phyloP scores from a whole-genome alignment of 2,113 vertebrate species.

The Marmota monax region DNA sequence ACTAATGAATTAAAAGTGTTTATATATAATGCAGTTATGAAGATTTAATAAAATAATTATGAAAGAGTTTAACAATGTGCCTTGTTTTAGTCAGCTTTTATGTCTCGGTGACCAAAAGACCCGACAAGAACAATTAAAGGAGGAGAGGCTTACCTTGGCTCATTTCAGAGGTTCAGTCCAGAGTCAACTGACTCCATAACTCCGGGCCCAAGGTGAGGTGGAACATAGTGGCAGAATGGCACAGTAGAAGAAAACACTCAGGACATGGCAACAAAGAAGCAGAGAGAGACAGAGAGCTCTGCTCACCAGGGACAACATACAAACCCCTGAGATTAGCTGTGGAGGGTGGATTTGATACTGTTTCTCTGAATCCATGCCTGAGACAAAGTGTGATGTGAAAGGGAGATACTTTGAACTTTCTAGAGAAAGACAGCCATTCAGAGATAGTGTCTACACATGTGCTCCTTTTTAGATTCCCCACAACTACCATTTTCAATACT shows the following conservation, averaged over 20 bases:
- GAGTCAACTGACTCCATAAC: too few relatives aligned
- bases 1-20: not conserved
- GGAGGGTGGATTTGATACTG: not conserved
- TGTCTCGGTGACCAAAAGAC: too few relatives aligned
- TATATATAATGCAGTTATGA: not conserved
- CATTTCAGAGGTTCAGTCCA: too few relatives aligned
- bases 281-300: too few relatives aligned
- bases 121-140: too few relatives aligned
- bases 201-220: too few relatives aligned
- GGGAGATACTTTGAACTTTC: not conserved
- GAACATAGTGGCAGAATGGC: too few relatives aligned
- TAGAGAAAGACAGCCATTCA: not conserved
- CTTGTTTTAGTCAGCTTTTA: too few relatives aligned
- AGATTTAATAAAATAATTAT: slow-evolving; percentile 6
- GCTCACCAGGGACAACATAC: too few relatives aligned
- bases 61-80: not conserved
- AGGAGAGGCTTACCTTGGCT: too few relatives aligned
- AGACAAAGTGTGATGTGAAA: not conserved
- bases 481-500: not conserved
- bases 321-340: not conserved
- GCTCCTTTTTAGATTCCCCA: not conserved
- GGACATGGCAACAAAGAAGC: too few relatives aligned
- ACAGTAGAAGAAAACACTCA: too few relatives aligned
- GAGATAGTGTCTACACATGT: not conserved
- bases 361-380: not conserved